Percentiles rank a stretch among this genome's conserved stretches.
phyloP scores from a whole-genome alignment of 2,113 vertebrate species.

The Cromileptes altivelis region DNA sequence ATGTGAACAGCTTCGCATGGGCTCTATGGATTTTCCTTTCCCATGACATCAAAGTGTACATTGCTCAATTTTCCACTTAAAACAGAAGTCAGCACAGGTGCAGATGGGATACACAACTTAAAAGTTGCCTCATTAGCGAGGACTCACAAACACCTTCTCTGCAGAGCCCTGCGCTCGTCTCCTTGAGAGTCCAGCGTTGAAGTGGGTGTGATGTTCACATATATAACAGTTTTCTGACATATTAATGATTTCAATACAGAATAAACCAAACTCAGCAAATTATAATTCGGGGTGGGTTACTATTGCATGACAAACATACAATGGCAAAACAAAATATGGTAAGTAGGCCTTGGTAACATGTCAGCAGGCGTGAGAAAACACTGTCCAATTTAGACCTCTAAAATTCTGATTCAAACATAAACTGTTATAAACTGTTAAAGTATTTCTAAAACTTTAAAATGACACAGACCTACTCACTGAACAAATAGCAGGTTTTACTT shows the following conservation, averaged over 20 bases:
- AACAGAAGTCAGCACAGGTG: constrained; percentile 99
- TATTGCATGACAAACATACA: constrained; percentile 65
- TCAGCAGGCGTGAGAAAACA: constrained; percentile 60
- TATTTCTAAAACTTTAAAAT: constrained; percentile 60
- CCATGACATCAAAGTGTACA: constrained; percentile 98
- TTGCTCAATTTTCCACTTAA: constrained; percentile 97
- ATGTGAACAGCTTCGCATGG: constrained; percentile 95
- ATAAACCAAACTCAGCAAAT: constrained; percentile 64
- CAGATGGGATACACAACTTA: constrained; percentile 97
- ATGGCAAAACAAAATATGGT: constrained; percentile 61
- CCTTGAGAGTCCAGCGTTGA: constrained; percentile 75
- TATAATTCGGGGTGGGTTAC: constrained; percentile 36
- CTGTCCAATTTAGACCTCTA: constrained; percentile 32
- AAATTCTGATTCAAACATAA: constrained; percentile 36
- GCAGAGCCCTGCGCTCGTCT: constrained; percentile 73
- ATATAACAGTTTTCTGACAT: constrained; percentile 52
- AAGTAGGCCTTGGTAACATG: constrained; percentile 54
- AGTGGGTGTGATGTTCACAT: constrained; percentile 62
- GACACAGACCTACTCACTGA: constrained; percentile 52
- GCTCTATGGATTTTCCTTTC: constrained; percentile 93
- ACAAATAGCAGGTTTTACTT: constrained; percentile 56
- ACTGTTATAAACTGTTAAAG: constrained; percentile 23
- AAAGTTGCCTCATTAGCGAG: constrained; percentile 94
- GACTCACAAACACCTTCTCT: constrained; percentile 92
- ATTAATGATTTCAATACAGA: constrained; percentile 70